A percentile compares a stretch with the other conserved stretches of the same genome.
phyloP scores from a whole-genome alignment of 1,140 invertebrate species.

The Drosophila bipectinata region DNA sequence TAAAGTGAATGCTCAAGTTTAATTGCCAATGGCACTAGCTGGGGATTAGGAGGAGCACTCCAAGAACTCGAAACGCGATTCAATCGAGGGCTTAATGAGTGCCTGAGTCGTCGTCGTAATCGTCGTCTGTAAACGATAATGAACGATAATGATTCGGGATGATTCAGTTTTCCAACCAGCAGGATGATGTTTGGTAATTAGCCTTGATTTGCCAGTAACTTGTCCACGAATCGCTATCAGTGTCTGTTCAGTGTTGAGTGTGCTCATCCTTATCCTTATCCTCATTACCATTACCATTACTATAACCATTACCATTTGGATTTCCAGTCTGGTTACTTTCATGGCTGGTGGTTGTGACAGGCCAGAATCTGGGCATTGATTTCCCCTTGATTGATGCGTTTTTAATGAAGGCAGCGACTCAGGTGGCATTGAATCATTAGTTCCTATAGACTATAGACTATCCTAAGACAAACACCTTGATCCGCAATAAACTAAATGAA shows the following conservation, averaged over 20 bases:
- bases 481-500: slow-evolving; percentile 77
- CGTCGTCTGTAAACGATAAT: slow-evolving; percentile 14
- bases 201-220: slow-evolving; percentile 40
- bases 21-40: slow-evolving; percentile 21
- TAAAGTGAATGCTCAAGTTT: slow-evolving; percentile 12
- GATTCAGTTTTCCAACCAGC: neutral
- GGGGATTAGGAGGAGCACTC: slow-evolving; percentile 26
- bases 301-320: slow-evolving; percentile 4
- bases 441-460: neutral
- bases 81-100: slow-evolving; percentile 30
- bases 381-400: slow-evolving; percentile 70
- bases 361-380: slow-evolving; percentile 63
- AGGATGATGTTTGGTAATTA: slow-evolving; percentile 42
- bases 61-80: slow-evolving; percentile 23
- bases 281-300: neutral
- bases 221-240: slow-evolving; percentile 19
- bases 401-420: slow-evolving; percentile 60
- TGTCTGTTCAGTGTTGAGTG: no score
- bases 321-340: slow-evolving; percentile 9
- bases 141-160: slow-evolving; percentile 6
- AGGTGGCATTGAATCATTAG: slow-evolving; percentile 59
- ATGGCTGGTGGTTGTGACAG: slow-evolving; percentile 35
- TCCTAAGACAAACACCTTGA: slow-evolving; percentile 37
- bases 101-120: slow-evolving; percentile 18
- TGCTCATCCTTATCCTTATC: neutral